Evolutionary conservation across 1,140 invertebrate genomes (phyloP).

Genomic region (Atopsyche davidsoni): DNA sequence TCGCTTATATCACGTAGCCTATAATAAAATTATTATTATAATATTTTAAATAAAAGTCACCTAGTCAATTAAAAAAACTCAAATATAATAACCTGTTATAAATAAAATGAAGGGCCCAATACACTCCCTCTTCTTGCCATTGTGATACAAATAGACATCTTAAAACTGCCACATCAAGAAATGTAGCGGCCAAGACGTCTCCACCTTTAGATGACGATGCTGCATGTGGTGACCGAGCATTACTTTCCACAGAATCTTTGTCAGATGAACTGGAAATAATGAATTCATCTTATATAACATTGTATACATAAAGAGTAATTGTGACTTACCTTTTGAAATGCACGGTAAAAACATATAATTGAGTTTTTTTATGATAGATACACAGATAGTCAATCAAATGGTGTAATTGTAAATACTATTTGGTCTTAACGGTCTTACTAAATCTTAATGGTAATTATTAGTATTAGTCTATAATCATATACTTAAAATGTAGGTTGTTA

Average conservation of each 20-base stretch:
- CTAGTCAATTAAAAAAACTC: no score
- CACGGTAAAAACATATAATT: no score
- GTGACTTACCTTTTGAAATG: no score
- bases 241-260: conserved; percentile 41
- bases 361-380: conserved; percentile 2
- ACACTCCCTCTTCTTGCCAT: conserved; percentile 97
- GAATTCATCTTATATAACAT: neutral
- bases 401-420: no score
- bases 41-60: conserved; percentile 10
- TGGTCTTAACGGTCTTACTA: no score
- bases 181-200: conserved; percentile 83
- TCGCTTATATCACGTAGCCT: conserved; percentile 78
- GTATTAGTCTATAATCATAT: no score
- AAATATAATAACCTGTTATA: conserved; percentile 64
- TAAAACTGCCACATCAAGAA: conserved; percentile 91
- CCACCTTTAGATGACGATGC: conserved; percentile 29
- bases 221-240: conserved; percentile 22
- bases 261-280: conserved; percentile 42
- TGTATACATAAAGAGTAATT: no score
- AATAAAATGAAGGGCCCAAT: conserved; percentile 93
- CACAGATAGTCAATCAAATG: no score
- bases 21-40: conserved; percentile 24
- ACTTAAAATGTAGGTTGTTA: no score
- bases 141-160: conserved; percentile 94
- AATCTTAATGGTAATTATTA: no score